These are phyloP conservation scores for Gerris buenoi DNA, from an alignment of 1,140 invertebrate genomes.

Conservation along the genomic window DNA sequence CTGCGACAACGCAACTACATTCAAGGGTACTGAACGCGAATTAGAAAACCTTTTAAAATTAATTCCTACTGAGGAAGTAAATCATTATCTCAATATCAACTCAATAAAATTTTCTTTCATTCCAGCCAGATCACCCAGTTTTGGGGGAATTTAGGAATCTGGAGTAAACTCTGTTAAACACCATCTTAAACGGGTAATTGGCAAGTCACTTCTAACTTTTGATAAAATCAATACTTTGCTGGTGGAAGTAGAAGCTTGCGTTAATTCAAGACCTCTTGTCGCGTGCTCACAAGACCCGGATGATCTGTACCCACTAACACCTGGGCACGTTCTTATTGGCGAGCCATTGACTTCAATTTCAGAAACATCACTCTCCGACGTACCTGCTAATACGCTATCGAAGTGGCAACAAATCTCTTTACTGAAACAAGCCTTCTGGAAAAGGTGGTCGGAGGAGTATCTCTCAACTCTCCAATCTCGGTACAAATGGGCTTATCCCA, in stretches of 20 bases:
- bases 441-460: slow-evolving; percentile 27
- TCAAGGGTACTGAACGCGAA: slow-evolving; percentile 9
- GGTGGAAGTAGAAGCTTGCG: slow-evolving; percentile 21
- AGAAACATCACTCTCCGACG: slow-evolving; percentile 13
- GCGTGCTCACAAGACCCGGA: slow-evolving; percentile 21
- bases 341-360: slow-evolving; percentile 24
- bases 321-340: slow-evolving; percentile 25
- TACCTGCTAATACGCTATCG: slow-evolving; percentile 16
- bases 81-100: background rate
- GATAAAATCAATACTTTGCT: slow-evolving; percentile 27
- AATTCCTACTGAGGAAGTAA: background rate
- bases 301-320: slow-evolving; percentile 21
- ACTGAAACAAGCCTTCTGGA: slow-evolving; percentile 24
- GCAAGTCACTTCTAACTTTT: slow-evolving; percentile 18
- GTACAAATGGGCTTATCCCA: slow-evolving; percentile 20
- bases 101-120: slow-evolving; percentile 2
- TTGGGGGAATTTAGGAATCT: slow-evolving; percentile 26
- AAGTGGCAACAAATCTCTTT: slow-evolving; percentile 19
- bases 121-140: slow-evolving; percentile 8
- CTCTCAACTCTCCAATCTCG: slow-evolving; percentile 21
- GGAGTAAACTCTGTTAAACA: slow-evolving; percentile 22
- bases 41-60: background rate
- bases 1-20: slow-evolving; percentile 15
- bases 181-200: slow-evolving; percentile 17
- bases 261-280: slow-evolving; percentile 19